phyloP scores from a whole-genome alignment of 1,140 invertebrate genomes.

The Chrysomallon squamiferum region DNA sequence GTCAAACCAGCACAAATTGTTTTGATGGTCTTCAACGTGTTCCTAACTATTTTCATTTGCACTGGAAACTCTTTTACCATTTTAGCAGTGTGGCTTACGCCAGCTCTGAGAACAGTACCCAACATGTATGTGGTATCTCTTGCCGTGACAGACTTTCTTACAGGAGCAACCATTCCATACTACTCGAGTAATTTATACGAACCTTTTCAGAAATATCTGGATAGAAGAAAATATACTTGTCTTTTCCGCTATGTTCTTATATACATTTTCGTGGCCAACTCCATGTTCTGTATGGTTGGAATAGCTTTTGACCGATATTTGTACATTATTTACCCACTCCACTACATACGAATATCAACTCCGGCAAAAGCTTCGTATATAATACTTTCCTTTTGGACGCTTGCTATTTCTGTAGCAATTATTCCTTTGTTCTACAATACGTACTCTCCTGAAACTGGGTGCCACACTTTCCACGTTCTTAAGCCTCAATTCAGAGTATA shows the following conservation, averaged over 20 bases:
- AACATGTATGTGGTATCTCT: slow-evolving; percentile 93
- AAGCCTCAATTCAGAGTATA: not conserved
- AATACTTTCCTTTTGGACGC: no score
- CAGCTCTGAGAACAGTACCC: slow-evolving; percentile 83
- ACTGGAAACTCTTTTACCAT: slow-evolving; percentile 82
- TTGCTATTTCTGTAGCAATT: not conserved
- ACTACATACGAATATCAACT: not conserved
- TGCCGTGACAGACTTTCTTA: slow-evolving; percentile 88
- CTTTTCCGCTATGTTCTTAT: not conserved
- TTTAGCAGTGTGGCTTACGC: slow-evolving; percentile 84
- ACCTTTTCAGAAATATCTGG: not conserved
- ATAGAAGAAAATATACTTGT: not conserved
- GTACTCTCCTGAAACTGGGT: not conserved
- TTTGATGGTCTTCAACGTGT: not conserved
- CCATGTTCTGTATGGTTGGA: not conserved
- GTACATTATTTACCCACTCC: not conserved
- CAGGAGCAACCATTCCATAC: not conserved
- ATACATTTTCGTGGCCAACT: not conserved
- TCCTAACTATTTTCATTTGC: slow-evolving; percentile 2
- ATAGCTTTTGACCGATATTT: slow-evolving; percentile 3
- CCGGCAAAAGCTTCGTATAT: no score
- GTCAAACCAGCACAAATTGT: no score
- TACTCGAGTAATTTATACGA: not conserved
- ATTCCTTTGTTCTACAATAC: not conserved
- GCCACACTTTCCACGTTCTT: not conserved